A percentile compares a stretch with the other conserved stretches of the same genome.
These are phyloP conservation scores for Watsonalla binaria DNA, from an alignment of 2,888 invertebrate species.

Conservation along the genomic window DNA sequence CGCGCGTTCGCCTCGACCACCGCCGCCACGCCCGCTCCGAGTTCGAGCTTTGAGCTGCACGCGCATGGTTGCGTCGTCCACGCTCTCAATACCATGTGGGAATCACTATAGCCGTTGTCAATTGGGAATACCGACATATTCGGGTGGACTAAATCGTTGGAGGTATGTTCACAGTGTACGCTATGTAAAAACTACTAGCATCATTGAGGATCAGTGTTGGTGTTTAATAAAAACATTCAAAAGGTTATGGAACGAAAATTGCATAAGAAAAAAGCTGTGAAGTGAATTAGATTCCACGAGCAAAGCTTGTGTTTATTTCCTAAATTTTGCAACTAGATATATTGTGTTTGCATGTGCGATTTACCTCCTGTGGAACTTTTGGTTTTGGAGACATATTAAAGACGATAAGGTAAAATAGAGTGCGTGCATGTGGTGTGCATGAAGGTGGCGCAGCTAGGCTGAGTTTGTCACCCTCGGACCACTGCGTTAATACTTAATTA, in stretches of 20 bases:
- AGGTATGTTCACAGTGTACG: constrained; percentile 41
- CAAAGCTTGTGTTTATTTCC: constrained; percentile 76
- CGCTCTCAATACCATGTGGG: constrained; percentile 5
- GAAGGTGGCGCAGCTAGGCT: neutral
- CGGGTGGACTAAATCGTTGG: constrained; percentile 33
- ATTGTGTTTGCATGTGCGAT: constrained; percentile 23
- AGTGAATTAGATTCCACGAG: constrained; percentile 54
- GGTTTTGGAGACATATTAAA: constrained; percentile 10
- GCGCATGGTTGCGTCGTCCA: constrained; percentile 15
- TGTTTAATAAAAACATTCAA: constrained; percentile 33
- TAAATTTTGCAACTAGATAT: constrained; percentile 54
- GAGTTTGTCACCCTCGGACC: neutral
- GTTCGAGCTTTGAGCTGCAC: constrained; percentile 60
- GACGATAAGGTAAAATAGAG: neutral
- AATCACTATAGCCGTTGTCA: constrained; percentile 33
- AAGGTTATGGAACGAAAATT: constrained; percentile 32
- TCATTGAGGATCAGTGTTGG: constrained; percentile 33
- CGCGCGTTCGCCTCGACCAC: constrained; percentile 64
- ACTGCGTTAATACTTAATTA: neutral
- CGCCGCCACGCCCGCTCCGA: constrained; percentile 75
- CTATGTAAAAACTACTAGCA: constrained; percentile 32
- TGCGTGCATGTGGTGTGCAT: neutral
- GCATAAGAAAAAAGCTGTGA: constrained; percentile 42
- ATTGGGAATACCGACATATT: constrained; percentile 40
- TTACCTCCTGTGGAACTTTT: constrained; percentile 13